phyloP scores from a whole-genome alignment of 2,113 vertebrate species.

The Monarcha castaneiventris region DNA sequence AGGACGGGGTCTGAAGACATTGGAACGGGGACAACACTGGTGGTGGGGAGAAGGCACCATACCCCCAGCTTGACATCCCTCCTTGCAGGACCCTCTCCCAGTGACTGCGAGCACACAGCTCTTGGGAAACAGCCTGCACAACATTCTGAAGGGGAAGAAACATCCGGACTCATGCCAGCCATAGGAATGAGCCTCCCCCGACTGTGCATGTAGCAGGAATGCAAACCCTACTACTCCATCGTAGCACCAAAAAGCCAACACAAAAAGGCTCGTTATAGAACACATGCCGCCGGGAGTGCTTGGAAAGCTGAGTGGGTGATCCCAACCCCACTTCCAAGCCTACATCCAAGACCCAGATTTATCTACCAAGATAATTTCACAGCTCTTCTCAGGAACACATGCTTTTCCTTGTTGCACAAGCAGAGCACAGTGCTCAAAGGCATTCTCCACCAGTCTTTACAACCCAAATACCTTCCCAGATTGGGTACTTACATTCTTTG shows the following conservation, averaged over 20 bases:
- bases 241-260: slow-evolving; percentile 18
- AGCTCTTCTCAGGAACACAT: slow-evolving; percentile 21
- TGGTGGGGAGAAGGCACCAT: not conserved
- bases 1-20: not conserved
- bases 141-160: not conserved
- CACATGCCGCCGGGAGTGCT: not conserved
- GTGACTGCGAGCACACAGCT: accelerated
- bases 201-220: not conserved
- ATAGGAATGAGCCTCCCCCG: not conserved
- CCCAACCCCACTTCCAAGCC: slow-evolving; percentile 48
- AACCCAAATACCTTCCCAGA: not conserved
- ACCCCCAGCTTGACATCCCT: not conserved
- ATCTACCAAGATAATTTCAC: slow-evolving; percentile 39
- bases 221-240: not conserved
- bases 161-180: accelerated
- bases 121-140: not conserved
- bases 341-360: slow-evolving; percentile 55
- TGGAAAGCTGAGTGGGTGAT: slow-evolving; percentile 48
- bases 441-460: not conserved
- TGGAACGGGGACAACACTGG: not conserved
- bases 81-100: not conserved
- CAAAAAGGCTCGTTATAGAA: not conserved
- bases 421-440: not conserved
- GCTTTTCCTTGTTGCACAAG: not conserved
- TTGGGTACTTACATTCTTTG: not conserved